Evolutionary conservation across 1,140 invertebrate species (phyloP).

Genomic region (Pseudomyrmex flavicornis): DNA sequence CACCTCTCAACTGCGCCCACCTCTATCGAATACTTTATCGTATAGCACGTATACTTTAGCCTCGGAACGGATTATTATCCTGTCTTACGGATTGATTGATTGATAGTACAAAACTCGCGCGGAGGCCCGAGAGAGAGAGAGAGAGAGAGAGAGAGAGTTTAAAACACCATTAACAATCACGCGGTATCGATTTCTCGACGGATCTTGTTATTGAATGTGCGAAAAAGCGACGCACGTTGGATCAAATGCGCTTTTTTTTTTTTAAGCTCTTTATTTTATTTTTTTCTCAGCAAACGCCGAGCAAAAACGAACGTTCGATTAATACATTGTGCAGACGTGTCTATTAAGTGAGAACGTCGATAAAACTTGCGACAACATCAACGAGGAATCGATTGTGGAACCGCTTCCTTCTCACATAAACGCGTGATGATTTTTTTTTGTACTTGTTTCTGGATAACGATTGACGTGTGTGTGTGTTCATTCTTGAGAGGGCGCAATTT

Average conservation of each 20-base stretch:
- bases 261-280: constrained; percentile 37
- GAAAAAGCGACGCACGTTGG: constrained; percentile 22
- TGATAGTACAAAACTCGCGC: constrained; percentile 27
- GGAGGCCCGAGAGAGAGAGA: not conserved
- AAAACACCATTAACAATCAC: constrained; percentile 22
- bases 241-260: constrained; percentile 1
- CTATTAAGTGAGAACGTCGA: not conserved
- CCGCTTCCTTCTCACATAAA: constrained; percentile 7
- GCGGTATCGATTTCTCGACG: constrained; percentile 4
- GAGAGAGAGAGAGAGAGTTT: not conserved
- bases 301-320: not conserved
- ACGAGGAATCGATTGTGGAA: constrained; percentile 2
- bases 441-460: constrained; percentile 35
- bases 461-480: not conserved
- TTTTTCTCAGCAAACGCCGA: constrained; percentile 15
- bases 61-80: constrained; percentile 13
- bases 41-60: not conserved
- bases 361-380: not conserved
- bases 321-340: constrained; percentile 49
- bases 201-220: constrained; percentile 41
- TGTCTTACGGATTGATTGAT: not conserved
- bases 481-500: not conserved
- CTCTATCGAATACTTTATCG: constrained; percentile 16
- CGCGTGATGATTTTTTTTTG: constrained; percentile 48
- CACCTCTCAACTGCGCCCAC: too few species aligned